Base-by-base conservation (phyloP, 1,140 invertebrate species). In the Drosophila parabipectinata region DNA sequence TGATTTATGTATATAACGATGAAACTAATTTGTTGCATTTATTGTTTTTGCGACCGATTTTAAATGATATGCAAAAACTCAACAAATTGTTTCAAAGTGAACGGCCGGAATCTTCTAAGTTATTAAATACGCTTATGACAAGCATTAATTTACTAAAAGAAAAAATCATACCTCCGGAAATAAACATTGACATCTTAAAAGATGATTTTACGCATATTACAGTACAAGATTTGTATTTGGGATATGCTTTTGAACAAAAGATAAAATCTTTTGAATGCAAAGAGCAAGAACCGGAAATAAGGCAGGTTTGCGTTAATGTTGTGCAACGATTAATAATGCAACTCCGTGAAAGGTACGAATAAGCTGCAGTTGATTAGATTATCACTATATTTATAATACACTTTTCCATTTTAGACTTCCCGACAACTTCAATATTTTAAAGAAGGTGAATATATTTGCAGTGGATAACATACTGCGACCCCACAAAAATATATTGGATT, bases 31-130 rank as follows among this genome's bases (percentile, higher is more conserved):
- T 39, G 10, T 39, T 39, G 37, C 26, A 55, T 24, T 39, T 55
- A 41, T 21, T 55, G 21, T 55, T 55, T 55, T 41, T 55, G 12
- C 32, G 37, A 21, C 53, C 53, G 21, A 55, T 55, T 21, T 21
- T 41, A 41, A 41, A 39, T 8, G 21, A n/a, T 26, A 55, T 55
- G 53, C 53, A 55, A 26, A 26, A 41, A 39, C 37, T 55, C 15
- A 55, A 55, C 18, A 55, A 55, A 41, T 12, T 55, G 21, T 55
- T 55, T 55, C 32, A 55, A 55, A 55, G 53, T 41, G 37, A 55
- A 41, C 15, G 37, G 9, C 32, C 37, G 21, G 53, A 55, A 41
- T 55, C 53, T 18, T 24, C 37, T n/a, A 41, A 55, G 18, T 39
- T 55, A 24, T 34, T 41, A 18, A 24, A 21, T 55, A 2, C 1